Base-by-base conservation (phyloP, 2,797 vertebrate genomes). In the Pipistrellus nathusii region DNA sequence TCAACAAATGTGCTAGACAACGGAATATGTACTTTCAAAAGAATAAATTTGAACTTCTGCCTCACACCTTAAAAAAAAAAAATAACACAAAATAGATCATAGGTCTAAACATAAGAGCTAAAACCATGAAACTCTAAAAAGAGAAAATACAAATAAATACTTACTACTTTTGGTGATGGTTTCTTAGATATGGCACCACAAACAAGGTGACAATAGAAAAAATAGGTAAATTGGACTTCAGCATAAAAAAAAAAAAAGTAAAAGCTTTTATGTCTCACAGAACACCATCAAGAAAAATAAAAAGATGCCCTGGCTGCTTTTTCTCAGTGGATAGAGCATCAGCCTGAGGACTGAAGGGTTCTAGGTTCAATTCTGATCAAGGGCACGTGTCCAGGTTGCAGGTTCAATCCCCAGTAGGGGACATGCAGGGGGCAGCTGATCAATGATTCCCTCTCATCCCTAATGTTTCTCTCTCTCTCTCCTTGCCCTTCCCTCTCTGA, bases 91-190 rank as follows among this genome's bases (percentile, higher is more conserved):
- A 46, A 44, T 46, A 27, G 38, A 80, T 32, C 32, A 38, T 0
- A 76, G 68, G 17, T 48, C 41, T 86, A 89, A 85, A 86, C 69
- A 1, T 53, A 76, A 84, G 13, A 46, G 12, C 6, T 85, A 86
- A 86, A 82, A 77, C 27, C 32, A 57, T 77, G 76, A 66, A 83
- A 59, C 18, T 71, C 53, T 53, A 83, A 62, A 44, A 71, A 86
- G 32, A 59, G 81, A 59, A 71, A 18, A 75, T 15, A 27, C 35
- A 85, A 82, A 13, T 76, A 95, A 90, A 81, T 77, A 81, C 55
- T 78, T 86, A 48, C n/a, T 30, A 41, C 10, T 23, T 80, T 72
- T 14, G 64, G 8, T 2, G 57, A 64, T 82, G 30, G 27, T 85
- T 84, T 62, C 59, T 80, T 55, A 82, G 27, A 38, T 64, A 83